Conservation (phyloP, 2,888 invertebrate genomes). For the Drosophila macrothrix region DNA sequence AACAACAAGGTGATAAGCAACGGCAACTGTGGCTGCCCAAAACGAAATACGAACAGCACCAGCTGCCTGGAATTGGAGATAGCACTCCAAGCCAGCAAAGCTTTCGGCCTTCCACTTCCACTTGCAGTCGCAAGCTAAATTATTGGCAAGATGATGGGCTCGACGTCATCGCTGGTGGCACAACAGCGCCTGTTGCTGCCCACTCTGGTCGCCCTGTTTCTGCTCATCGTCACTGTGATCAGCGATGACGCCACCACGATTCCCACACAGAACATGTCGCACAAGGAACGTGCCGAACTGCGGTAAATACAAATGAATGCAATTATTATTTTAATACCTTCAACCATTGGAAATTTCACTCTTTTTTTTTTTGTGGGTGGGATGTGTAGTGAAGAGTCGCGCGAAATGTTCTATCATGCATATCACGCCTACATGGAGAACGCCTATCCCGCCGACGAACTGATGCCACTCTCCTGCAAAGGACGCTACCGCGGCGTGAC, state of each 20-base stretch:
- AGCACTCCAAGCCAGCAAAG: conserved; percentile 22
- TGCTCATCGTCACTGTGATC: conserved; percentile 54
- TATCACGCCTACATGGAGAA: conserved; percentile 98
- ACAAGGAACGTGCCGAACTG: conserved; percentile 88
- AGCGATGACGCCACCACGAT: conserved; percentile 77
- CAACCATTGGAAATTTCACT: conserved; percentile 64
- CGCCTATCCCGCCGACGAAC: conserved; percentile 99
- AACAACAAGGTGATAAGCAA: conserved; percentile 43
- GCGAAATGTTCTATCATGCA: conserved; percentile 98
- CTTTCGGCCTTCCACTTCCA: conserved; percentile 8
- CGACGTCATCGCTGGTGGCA: conserved; percentile 15
- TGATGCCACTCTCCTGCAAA: conserved; percentile 98
- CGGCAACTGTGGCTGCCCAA: conserved; percentile 72
- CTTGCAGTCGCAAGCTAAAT: conserved; percentile 7
- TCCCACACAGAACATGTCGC: conserved; percentile 87
- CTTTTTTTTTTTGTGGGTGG: neutral
- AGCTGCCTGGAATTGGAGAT: conserved; percentile 53
- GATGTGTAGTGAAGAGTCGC: conserved; percentile 91
- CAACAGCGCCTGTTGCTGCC: conserved; percentile 46
- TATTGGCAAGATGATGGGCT: conserved; percentile 29
- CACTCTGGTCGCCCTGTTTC: conserved; percentile 49
- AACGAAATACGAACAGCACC: conserved; percentile 28
- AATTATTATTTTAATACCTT: neutral
- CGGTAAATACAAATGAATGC: conserved; percentile 86
- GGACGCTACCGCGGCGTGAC: conserved; percentile 96